Evolutionary conservation across 2,888 invertebrate genomes (phyloP).

Genomic region (Rhimphoctona megacephalus): DNA sequence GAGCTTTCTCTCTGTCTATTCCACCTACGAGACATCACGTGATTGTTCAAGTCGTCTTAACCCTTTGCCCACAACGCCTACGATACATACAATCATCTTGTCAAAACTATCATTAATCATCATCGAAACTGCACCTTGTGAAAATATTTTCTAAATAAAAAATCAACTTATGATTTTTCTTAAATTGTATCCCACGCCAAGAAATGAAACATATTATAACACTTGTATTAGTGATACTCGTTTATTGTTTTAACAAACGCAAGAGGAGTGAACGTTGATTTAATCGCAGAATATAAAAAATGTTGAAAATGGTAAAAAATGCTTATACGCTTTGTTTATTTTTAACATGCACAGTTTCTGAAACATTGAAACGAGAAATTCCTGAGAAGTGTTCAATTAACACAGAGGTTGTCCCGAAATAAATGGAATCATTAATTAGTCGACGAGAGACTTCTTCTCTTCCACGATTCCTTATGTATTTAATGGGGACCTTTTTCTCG

Average conservation of each 20-base stretch:
- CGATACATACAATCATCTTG: neutral
- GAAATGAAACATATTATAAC: neutral
- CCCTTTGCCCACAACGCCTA: conserved; percentile 50
- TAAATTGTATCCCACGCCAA: neutral
- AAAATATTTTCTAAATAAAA: conserved; percentile 15
- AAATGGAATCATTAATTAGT: conserved; percentile 61
- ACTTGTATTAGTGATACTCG: no score
- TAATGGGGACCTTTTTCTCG: conserved; percentile 50
- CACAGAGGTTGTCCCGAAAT: conserved; percentile 15
- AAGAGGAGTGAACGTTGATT: neutral
- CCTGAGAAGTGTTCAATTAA: conserved; percentile 26
- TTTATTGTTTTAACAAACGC: neutral
- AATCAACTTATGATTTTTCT: neutral
- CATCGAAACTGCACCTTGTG: conserved; percentile 23
- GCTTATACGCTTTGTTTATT: neutral
- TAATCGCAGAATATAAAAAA: neutral
- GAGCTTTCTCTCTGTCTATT: conserved; percentile 50
- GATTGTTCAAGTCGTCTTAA: conserved; percentile 14
- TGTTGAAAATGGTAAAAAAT: neutral
- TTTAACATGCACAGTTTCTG: neutral
- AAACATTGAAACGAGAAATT: conserved; percentile 34
- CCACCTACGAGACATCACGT: conserved; percentile 56
- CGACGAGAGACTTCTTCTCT: conserved; percentile 36
- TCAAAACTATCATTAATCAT: conserved; percentile 45
- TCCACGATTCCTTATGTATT: conserved; percentile 59